These are phyloP conservation scores for Dioctria linearis DNA, from an alignment of 2,888 invertebrate genomes.

Conservation along the genomic window DNA sequence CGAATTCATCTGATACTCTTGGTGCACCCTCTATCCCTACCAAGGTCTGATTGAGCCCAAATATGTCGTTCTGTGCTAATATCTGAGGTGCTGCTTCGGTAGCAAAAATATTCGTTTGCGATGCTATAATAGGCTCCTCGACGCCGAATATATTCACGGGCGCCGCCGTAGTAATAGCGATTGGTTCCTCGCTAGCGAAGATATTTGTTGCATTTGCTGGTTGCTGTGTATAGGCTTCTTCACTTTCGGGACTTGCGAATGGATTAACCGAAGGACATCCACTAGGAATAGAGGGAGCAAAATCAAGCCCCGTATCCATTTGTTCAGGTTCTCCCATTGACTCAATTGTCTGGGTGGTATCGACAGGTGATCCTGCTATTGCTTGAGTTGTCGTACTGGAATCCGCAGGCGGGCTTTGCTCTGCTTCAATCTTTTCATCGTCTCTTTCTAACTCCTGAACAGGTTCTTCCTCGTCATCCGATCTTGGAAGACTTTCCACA, in stretches of 20 bases:
- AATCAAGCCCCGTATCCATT: conserved; percentile 69
- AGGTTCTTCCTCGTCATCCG: conserved; percentile 69
- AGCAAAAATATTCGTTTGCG: conserved; percentile 7
- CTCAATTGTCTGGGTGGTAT: conserved; percentile 58
- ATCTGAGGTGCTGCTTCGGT: conserved; percentile 66
- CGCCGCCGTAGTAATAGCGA: neutral
- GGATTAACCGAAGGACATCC: conserved; percentile 72
- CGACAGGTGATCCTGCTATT: conserved; percentile 62
- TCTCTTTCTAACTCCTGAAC: conserved; percentile 58
- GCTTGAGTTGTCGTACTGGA: conserved; percentile 64
- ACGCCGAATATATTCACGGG: conserved; percentile 59
- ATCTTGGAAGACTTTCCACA: conserved; percentile 69
- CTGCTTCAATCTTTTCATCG: conserved; percentile 61
- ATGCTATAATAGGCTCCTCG: conserved; percentile 57
- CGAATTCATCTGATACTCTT: conserved; percentile 79
- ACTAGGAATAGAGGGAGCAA: conserved; percentile 63
- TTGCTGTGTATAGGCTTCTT: conserved; percentile 60
- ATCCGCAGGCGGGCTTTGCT: conserved; percentile 66
- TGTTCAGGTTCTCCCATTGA: conserved; percentile 64
- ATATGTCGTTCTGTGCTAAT: conserved; percentile 60
- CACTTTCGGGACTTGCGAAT: conserved; percentile 71
- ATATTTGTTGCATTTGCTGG: conserved; percentile 61
- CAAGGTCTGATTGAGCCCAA: conserved; percentile 63
- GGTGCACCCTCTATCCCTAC: neutral
- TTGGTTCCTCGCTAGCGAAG: conserved; percentile 63